These are phyloP conservation scores for Apteryx owenii DNA, from an alignment of 2,113 vertebrate species.

Conservation along the genomic window DNA sequence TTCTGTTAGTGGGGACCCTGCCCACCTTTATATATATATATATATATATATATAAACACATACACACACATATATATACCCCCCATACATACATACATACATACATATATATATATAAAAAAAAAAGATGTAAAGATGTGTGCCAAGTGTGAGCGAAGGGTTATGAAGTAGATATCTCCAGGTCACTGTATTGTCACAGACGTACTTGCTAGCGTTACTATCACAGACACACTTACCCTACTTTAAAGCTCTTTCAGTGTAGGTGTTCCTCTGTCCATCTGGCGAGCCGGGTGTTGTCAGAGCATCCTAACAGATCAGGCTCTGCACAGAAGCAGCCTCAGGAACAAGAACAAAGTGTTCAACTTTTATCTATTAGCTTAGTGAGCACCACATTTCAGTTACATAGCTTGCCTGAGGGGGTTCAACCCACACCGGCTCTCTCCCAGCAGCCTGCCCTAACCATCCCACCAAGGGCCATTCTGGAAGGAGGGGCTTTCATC, in stretches of 20 bases:
- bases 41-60: too few species aligned
- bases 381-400: background rate
- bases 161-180: background rate
- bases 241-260: background rate
- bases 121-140: background rate
- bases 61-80: too few species aligned
- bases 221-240: background rate
- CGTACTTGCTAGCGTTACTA: rapidly evolving
- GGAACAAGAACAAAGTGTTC: background rate
- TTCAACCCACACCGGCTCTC: background rate
- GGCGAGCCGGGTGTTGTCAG: background rate
- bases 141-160: rapidly evolving
- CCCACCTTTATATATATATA: rapidly evolving
- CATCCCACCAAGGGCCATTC: background rate
- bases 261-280: background rate
- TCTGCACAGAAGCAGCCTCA: background rate
- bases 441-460: background rate
- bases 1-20: background rate
- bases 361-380: background rate
- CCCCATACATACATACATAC: too few species aligned
- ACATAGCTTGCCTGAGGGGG: background rate
- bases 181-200: rapidly evolving
- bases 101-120: too few species aligned
- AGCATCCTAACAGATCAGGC: background rate
- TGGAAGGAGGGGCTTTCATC: background rate